Conservation (phyloP, 2,113 vertebrate species). For the Scatophagus argus region DNA sequence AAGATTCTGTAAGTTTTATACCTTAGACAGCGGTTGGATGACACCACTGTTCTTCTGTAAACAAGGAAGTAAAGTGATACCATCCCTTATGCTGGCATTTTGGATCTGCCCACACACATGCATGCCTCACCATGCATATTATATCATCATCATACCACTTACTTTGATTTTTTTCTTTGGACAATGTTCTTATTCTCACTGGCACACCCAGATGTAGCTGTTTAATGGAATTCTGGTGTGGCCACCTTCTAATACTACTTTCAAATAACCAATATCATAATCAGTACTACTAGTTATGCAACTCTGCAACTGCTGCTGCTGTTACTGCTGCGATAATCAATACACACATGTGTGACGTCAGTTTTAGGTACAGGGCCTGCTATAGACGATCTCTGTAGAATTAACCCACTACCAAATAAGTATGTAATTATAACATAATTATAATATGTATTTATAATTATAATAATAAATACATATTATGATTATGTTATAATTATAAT, state of each 20-base stretch:
- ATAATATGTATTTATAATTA: no score
- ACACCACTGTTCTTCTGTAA: slow-evolving; percentile 11
- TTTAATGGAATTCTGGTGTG: background rate
- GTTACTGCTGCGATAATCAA: background rate
- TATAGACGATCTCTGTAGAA: background rate
- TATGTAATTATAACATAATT: no score
- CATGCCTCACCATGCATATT: slow-evolving; percentile 19
- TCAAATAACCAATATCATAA: background rate
- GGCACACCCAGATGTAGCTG: slow-evolving; percentile 17
- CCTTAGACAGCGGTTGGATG: slow-evolving; percentile 14
- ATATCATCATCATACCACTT: slow-evolving; percentile 13
- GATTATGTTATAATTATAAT: no score
- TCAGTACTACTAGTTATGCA: background rate
- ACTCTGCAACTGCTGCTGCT: background rate
- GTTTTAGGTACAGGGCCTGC: background rate
- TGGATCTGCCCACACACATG: slow-evolving; percentile 45
- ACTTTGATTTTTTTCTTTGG: background rate
- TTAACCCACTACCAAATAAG: background rate
- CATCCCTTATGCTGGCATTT: slow-evolving; percentile 29
- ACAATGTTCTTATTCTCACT: background rate
- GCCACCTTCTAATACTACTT: background rate
- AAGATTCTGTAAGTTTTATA: slow-evolving; percentile 32
- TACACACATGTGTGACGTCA: background rate
- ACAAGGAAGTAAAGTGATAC: slow-evolving; percentile 32
- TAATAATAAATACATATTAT: no score